These are phyloP conservation scores for Ceratina calcarata DNA, from an alignment of 1,140 invertebrate species.

Conservation along the genomic window DNA sequence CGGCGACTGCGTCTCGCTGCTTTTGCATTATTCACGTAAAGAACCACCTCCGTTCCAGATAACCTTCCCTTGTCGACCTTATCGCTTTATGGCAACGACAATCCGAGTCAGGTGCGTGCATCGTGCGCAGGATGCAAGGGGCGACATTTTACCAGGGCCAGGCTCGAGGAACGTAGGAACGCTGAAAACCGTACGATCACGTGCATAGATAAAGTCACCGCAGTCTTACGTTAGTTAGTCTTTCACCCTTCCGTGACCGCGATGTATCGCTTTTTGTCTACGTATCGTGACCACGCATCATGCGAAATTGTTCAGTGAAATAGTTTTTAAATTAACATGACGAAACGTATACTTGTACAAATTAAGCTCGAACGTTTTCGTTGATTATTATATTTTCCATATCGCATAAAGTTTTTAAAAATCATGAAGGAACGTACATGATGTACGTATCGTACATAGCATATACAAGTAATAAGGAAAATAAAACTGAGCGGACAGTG, in stretches of 20 bases:
- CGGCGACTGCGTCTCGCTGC: constrained; percentile 4
- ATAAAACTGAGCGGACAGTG: not conserved
- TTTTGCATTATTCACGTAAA: constrained; percentile 67
- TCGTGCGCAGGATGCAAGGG: constrained; percentile 41
- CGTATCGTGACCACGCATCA: not conserved
- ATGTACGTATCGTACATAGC: too few species aligned
- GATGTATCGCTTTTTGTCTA: constrained; percentile 5
- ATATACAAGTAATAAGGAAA: not conserved
- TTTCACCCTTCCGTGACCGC: constrained; percentile 46
- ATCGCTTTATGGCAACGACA: constrained; percentile 54
- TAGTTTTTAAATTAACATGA: not conserved
- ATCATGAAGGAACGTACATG: not conserved
- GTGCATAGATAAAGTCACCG: constrained; percentile 21
- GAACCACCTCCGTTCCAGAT: constrained; percentile 51
- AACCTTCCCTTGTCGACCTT: constrained; percentile 63
- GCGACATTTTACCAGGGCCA: constrained; percentile 35
- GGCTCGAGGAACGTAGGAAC: constrained; percentile 7
- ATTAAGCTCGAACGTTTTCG: too few species aligned
- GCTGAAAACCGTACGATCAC: constrained; percentile 29
- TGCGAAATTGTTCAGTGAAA: not conserved
- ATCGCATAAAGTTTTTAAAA: too few species aligned
- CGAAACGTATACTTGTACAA: too few species aligned
- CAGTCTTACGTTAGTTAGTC: constrained; percentile 9
- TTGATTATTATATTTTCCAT: too few species aligned
- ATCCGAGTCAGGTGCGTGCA: constrained; percentile 60